Evolutionary conservation across 2,888 invertebrate species (phyloP), one percentile per base, ranked within the genome.

Genomic region (Gari tellinella): DNA sequence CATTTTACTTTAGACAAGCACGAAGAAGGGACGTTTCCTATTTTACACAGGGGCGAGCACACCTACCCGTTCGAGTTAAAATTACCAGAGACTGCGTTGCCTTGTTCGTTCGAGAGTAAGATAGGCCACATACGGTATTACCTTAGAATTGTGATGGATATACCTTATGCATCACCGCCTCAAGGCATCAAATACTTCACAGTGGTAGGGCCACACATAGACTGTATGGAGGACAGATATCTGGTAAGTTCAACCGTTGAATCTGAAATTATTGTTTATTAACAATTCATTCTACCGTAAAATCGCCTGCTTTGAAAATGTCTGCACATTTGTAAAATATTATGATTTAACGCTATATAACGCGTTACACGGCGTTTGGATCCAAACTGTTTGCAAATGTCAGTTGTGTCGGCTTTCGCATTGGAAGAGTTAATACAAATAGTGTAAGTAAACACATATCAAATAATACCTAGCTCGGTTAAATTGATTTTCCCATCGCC

Each of bases 131-230:
- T 96, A 73, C 93, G 95, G 48, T 96, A 95, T 90, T 95, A 95
- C 90, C 81, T 92, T 31, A 86, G 92, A 75, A 91, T 92, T n/a
- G 90, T 92, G 38, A 94, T 96, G 53, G 95, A 96, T 90, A 95
- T 96, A 81, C 95, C 95, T 0, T 95, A 95, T 88, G 95, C 95
- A 1, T 95, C 95, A 57, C 95, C 95, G 1, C 95, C 95, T 0
- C 95, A 95, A 89, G 95, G 95, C 14, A 95, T 95, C 93, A 95
- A 95, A 89, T 95, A 96, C 90, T 96, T 96, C 90, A 95, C 95
- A 1, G 93, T 96, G 51, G 95, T 96, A 81, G 95, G 95, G 2
- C 95, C 95, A 15, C 95, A 95, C 87, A 95, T 95, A 83, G 95
- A 96, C 91, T 95, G 95, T 90, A 95, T 95, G 95, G 95, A 96